A percentile compares a stretch with the other conserved stretches of the same genome.
These are phyloP conservation scores for Mesembrinibis cayennensis DNA, from an alignment of 2,113 vertebrate species.

Conservation along the genomic window DNA sequence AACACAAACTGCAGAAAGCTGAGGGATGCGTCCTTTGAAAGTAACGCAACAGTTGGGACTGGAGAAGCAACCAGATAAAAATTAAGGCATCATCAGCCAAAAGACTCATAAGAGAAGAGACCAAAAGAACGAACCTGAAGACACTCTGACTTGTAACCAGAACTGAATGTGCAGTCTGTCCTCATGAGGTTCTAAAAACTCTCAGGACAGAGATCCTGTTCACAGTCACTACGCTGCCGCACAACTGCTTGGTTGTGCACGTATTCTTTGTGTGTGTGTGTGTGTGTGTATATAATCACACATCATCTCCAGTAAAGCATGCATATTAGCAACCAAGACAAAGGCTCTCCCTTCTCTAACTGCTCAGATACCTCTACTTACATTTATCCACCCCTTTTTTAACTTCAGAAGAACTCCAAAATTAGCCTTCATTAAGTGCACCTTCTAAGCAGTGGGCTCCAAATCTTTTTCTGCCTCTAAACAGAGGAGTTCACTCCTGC, in stretches of 20 bases:
- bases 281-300: not conserved
- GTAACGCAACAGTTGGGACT: not conserved
- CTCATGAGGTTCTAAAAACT: not conserved
- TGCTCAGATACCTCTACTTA: not conserved
- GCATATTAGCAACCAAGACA: not conserved
- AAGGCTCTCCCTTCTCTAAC: not conserved
- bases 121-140: not conserved
- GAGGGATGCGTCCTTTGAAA: not conserved
- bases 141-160: not conserved
- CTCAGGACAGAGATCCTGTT: not conserved
- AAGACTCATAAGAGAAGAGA: not conserved
- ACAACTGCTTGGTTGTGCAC: not conserved
- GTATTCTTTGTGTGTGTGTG: fast-evolving
- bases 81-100: not conserved
- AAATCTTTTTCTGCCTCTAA: not conserved
- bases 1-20: not conserved
- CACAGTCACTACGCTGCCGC: fast-evolving
- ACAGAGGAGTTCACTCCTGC: not conserved
- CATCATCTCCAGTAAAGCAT: not conserved
- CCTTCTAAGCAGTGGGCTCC: not conserved
- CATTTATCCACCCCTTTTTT: not conserved
- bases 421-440: not conserved
- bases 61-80: not conserved
- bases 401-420: not conserved
- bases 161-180: not conserved